Evolutionary conservation across 2,797 vertebrate species (phyloP).

Genomic region (Pachyuromys duprasi): DNA sequence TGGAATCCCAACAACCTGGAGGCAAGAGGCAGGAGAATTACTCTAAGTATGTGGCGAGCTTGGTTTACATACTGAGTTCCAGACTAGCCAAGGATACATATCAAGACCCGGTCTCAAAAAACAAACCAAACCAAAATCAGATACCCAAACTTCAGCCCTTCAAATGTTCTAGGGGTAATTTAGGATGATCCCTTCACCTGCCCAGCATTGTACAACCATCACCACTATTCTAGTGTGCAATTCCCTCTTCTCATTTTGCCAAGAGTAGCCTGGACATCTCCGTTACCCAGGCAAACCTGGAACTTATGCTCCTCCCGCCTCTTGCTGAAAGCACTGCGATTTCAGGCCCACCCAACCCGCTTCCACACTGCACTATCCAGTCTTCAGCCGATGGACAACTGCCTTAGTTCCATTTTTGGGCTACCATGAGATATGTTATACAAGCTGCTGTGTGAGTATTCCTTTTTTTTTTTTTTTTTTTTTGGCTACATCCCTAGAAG

Average conservation of each 20-base stretch:
- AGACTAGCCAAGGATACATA: neutral
- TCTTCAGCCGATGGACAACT: neutral
- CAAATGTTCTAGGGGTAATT: neutral
- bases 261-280: neutral
- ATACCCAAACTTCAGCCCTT: too few relatives aligned
- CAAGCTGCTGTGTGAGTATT: neutral
- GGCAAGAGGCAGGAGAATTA: neutral
- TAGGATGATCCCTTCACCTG: neutral
- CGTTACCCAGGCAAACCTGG: neutral
- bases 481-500: neutral
- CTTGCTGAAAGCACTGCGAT: too few relatives aligned
- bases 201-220: neutral
- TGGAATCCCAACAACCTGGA: neutral
- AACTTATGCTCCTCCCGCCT: neutral
- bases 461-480: neutral
- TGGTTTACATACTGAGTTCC: neutral
- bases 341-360: neutral
- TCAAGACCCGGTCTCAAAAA: neutral
- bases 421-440: neutral
- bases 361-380: too few relatives aligned
- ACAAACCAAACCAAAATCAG: neutral
- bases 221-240: neutral
- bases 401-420: neutral
- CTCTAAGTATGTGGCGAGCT: neutral
- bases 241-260: neutral